phyloP scores from a whole-genome alignment of 64 coral and sea anemone genomes.

The Porites australiensis region DNA sequence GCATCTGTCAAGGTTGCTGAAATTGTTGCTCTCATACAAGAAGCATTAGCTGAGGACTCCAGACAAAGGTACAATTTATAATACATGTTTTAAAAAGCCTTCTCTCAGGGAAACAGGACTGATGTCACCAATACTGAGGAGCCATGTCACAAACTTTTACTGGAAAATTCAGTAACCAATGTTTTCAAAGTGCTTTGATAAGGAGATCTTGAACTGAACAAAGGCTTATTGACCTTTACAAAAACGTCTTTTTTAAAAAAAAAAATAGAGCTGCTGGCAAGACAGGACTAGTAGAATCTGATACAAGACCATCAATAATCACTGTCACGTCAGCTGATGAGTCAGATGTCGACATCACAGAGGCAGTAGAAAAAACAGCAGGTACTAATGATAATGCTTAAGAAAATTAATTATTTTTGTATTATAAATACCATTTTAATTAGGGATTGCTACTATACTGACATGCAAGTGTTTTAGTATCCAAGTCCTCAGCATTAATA shows the following conservation, averaged over 20 bases:
- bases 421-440: too few relatives aligned
- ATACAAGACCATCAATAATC: slow-evolving; percentile 37
- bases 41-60: slow-evolving; percentile 80
- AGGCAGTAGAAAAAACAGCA: slow-evolving; percentile 71
- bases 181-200: too few relatives aligned
- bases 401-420: not conserved
- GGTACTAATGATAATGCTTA: slow-evolving; percentile 23
- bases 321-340: slow-evolving; percentile 79
- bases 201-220: too few relatives aligned
- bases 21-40: slow-evolving; percentile 86
- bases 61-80: slow-evolving; percentile 51
- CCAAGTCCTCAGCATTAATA: too few relatives aligned
- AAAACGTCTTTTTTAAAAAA: not conserved
- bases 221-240: not conserved
- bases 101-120: too few relatives aligned
- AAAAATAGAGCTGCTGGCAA: slow-evolving; percentile 71
- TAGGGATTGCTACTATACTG: too few relatives aligned
- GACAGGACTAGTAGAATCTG: slow-evolving; percentile 78
- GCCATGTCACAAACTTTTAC: too few relatives aligned
- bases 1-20: slow-evolving; percentile 96
- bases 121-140: too few relatives aligned
- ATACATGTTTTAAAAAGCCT: too few relatives aligned
- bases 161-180: too few relatives aligned
- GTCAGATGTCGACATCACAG: slow-evolving; percentile 86
- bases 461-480: too few relatives aligned